Percentiles rank a stretch among this genome's conserved stretches.
Conservation (phyloP, 2,113 vertebrate species). For the Siphamia tubifer region DNA sequence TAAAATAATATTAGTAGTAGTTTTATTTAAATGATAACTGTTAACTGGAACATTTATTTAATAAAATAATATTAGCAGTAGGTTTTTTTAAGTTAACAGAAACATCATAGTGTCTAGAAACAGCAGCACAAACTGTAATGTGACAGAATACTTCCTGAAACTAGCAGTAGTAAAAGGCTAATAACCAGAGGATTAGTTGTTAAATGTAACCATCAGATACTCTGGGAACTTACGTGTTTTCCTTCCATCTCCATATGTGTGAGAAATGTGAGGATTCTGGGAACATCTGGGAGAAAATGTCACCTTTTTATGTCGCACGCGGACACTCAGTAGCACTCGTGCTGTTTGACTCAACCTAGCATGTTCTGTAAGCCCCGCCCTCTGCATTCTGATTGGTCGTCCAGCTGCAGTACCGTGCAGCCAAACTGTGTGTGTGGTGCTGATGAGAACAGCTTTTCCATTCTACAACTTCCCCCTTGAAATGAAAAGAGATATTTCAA, state of each 20-base stretch:
- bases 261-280: background rate
- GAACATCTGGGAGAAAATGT: background rate
- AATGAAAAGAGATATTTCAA: no score
- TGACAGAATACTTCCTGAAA: background rate
- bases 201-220: background rate
- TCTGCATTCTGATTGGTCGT: background rate
- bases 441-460: slow-evolving; percentile 1
- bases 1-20: no score
- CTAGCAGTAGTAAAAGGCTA: background rate
- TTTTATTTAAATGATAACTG: no score
- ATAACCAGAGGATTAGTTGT: background rate
- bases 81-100: no score
- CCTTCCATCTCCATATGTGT: slow-evolving; percentile 34
- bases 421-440: slow-evolving; percentile 2
- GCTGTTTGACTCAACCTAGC: background rate
- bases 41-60: no score
- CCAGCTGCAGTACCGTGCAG: background rate
- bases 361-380: background rate
- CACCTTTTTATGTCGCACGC: background rate
- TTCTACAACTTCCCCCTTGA: no score
- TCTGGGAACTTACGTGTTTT: slow-evolving; percentile 1
- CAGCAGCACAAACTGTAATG: background rate
- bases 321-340: no score
- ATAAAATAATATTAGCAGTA: no score
- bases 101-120: no score